Conservation (phyloP, 2,113 vertebrate genomes). For the Gnathonemus longibarbis region DNA sequence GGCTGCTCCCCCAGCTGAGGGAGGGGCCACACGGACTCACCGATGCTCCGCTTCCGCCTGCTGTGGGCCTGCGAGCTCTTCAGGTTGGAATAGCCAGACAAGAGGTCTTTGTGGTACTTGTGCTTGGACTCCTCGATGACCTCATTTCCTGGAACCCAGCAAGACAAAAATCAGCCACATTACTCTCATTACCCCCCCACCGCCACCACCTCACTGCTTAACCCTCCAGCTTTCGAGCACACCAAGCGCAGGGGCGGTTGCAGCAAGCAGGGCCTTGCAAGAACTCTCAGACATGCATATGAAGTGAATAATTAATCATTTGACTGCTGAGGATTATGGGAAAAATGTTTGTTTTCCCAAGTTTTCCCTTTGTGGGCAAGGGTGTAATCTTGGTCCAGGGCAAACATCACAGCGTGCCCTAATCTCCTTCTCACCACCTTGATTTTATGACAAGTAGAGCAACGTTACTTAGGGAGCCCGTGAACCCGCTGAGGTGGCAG, state of each 20-base stretch:
- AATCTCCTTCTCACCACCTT: not conserved
- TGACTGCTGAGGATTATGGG: not conserved
- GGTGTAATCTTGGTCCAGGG: not conserved
- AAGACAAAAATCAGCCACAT: conserved; percentile 48
- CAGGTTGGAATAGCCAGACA: conserved; percentile 66
- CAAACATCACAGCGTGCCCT: not conserved
- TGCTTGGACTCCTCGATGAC: conserved; percentile 73
- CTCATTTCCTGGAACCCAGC: conserved; percentile 70
- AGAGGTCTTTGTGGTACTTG: conserved; percentile 64
- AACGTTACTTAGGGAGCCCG: not conserved
- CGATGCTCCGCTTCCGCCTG: conserved; percentile 83
- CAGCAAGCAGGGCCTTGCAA: not conserved
- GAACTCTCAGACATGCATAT: not conserved
- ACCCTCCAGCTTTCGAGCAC: not conserved
- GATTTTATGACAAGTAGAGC: not conserved
- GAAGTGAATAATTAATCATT: not conserved
- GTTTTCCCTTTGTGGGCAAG: not conserved
- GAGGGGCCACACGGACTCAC: conserved; percentile 58
- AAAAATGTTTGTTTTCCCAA: not conserved
- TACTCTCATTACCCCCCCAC: conserved; percentile 40
- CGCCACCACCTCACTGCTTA: not conserved
- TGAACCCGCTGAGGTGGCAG: not conserved
- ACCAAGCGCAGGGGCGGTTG: not conserved
- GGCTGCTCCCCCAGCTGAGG: not conserved
- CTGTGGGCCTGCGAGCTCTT: conserved; percentile 77